These are phyloP conservation scores for Phortica magna DNA, from an alignment of 2,888 invertebrate genomes.

Conservation along the genomic window DNA sequence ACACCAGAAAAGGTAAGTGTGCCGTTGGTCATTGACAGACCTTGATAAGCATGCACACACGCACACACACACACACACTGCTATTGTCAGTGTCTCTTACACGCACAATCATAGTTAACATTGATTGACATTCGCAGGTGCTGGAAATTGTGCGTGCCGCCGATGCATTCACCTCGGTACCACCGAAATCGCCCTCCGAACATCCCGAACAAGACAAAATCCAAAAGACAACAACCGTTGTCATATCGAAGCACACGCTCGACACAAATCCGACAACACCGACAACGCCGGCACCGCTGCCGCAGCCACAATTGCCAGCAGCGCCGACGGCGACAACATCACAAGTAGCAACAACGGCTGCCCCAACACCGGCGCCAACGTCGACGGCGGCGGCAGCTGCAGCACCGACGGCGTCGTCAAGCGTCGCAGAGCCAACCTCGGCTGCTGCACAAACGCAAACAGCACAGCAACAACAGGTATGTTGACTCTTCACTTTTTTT, in stretches of 20 bases:
- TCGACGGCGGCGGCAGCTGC: conserved; percentile 45
- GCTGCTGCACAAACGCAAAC: conserved; percentile 52
- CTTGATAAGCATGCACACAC: background rate
- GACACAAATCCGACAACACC: conserved; percentile 79
- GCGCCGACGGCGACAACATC: conserved; percentile 33
- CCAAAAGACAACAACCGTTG: conserved; percentile 93
- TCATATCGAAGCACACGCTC: conserved; percentile 95
- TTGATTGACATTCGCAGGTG: conserved; percentile 79
- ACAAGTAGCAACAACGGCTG: conserved; percentile 45
- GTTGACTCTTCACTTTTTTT: conserved; percentile 48
- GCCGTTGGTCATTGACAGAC: background rate
- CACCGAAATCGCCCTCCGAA: conserved; percentile 87
- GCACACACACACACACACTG: conserved; percentile 33
- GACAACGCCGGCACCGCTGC: conserved; percentile 67
- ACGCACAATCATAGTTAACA: background rate
- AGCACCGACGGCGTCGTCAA: conserved; percentile 36
- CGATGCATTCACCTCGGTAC: conserved; percentile 76
- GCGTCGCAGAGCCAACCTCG: conserved; percentile 39
- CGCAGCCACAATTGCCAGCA: conserved; percentile 47
- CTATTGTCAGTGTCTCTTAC: background rate
- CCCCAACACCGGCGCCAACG: conserved; percentile 36
- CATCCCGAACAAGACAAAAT: conserved; percentile 80
- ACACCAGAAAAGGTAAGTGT: conserved; percentile 86
- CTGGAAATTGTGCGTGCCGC: conserved; percentile 94
- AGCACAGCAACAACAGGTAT: conserved; percentile 65